A percentile compares a stretch with the other conserved stretches of the same genome.
Conservation (phyloP, 2,113 vertebrate genomes). For the Prietella phreatophila region DNA sequence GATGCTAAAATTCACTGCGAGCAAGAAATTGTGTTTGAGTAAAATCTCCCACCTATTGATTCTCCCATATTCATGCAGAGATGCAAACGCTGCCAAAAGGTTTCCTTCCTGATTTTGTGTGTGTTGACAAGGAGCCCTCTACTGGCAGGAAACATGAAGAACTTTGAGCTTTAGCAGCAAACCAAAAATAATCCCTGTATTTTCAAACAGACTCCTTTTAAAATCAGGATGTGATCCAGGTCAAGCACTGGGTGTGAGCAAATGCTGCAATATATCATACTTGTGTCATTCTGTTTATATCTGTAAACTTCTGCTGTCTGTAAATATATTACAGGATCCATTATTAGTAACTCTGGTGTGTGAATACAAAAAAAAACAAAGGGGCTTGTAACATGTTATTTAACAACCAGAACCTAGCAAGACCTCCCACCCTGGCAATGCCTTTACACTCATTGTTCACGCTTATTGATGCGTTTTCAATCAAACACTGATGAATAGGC, state of each 20-base stretch:
- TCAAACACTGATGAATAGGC: conserved; percentile 79
- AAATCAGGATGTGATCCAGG: neutral
- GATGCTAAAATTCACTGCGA: neutral
- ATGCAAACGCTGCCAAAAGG: conserved; percentile 13
- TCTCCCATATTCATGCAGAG: conserved; percentile 11
- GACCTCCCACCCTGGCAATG: conserved; percentile 63
- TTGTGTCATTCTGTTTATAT: neutral
- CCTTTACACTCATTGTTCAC: conserved; percentile 77
- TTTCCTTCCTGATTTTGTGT: conserved; percentile 20
- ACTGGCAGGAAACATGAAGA: conserved; percentile 45
- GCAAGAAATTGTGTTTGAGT: neutral
- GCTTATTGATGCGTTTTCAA: conserved; percentile 83
- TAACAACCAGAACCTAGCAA: conserved; percentile 7
- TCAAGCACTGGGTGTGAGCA: neutral
- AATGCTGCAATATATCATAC: neutral
- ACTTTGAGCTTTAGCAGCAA: conserved; percentile 5
- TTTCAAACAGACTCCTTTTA: neutral
- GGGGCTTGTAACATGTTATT: neutral
- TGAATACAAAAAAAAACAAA: neutral
- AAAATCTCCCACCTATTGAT: neutral
- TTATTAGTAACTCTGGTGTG: neutral
- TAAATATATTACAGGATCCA: neutral
- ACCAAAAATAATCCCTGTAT: neutral
- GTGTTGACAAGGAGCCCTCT: conserved; percentile 59
- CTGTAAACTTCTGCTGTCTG: neutral